Evolutionary conservation across 2,113 vertebrate species (phyloP).

Genomic region (Panthera tigris): DNA sequence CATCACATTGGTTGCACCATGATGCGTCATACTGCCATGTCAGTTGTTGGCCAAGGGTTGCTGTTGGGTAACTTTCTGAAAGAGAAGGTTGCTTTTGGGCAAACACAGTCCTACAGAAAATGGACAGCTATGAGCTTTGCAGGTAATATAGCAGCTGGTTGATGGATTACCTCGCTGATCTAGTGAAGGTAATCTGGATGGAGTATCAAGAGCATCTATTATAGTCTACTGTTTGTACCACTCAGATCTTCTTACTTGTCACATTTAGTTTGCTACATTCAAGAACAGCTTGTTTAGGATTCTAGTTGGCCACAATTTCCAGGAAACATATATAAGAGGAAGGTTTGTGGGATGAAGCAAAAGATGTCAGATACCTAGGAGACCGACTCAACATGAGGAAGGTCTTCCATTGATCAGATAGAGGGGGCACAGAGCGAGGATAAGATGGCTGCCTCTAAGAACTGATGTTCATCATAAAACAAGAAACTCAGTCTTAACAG

Average conservation of each 20-base stretch:
- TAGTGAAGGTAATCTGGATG: background rate
- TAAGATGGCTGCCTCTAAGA: background rate
- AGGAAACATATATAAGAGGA: background rate
- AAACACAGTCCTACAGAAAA: background rate
- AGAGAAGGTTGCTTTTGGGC: background rate
- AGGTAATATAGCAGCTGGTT: background rate
- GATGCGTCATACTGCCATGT: background rate
- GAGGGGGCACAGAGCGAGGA: background rate
- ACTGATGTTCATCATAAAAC: too few relatives aligned
- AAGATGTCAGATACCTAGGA: background rate
- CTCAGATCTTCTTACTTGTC: background rate
- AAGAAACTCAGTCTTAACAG: background rate
- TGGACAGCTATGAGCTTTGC: background rate
- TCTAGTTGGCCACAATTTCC: background rate
- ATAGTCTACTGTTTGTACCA: background rate
- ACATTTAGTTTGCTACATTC: background rate
- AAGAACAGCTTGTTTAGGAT: background rate
- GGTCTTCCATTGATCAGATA: background rate
- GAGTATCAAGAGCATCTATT: background rate
- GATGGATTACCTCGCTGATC: background rate
- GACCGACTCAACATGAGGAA: background rate
- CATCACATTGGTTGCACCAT: background rate
- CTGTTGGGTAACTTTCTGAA: background rate
- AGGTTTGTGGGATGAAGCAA: background rate
- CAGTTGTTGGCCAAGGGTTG: background rate